A percentile compares a stretch with the other conserved stretches of the same genome.
Evolutionary conservation across 1,140 invertebrate genomes (phyloP).

Genomic region (Trichonephila clavata): DNA sequence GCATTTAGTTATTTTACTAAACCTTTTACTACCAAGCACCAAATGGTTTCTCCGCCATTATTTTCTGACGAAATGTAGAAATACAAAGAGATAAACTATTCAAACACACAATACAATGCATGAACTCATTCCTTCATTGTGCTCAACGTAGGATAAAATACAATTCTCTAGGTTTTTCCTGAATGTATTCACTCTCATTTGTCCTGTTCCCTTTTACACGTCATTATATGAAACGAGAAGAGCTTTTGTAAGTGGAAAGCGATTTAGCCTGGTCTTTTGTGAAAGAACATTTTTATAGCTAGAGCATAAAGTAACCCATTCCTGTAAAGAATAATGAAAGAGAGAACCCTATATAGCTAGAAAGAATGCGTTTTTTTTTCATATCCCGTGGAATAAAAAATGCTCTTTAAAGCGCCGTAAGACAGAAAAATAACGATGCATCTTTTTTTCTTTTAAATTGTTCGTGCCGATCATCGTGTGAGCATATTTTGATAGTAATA

Average conservation of each 20-base stretch:
- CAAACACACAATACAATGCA: too few species aligned
- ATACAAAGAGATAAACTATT: too few species aligned
- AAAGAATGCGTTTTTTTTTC: neutral
- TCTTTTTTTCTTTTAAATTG: neutral
- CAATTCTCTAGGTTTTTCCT: neutral
- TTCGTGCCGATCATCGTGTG: neutral
- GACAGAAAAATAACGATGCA: neutral
- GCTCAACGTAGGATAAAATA: too few species aligned
- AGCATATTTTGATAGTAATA: neutral
- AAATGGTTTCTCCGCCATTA: too few species aligned
- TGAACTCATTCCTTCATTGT: too few species aligned
- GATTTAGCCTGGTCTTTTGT: neutral
- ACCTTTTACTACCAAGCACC: too few species aligned
- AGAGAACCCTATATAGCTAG: neutral
- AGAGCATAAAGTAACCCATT: neutral
- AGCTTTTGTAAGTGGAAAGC: slow-evolving; percentile 8
- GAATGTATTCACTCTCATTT: neutral
- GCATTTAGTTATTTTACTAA: too few species aligned
- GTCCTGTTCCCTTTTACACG: neutral
- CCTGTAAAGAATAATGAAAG: slow-evolving; percentile 14
- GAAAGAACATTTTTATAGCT: neutral
- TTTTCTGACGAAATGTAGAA: too few species aligned
- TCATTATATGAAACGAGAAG: slow-evolving; percentile 28
- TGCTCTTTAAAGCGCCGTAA: neutral
- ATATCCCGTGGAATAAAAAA: neutral